phyloP scores from a whole-genome alignment of 35 echinoderm and acorn worm species.

The Apostichopus parvimensis region DNA sequence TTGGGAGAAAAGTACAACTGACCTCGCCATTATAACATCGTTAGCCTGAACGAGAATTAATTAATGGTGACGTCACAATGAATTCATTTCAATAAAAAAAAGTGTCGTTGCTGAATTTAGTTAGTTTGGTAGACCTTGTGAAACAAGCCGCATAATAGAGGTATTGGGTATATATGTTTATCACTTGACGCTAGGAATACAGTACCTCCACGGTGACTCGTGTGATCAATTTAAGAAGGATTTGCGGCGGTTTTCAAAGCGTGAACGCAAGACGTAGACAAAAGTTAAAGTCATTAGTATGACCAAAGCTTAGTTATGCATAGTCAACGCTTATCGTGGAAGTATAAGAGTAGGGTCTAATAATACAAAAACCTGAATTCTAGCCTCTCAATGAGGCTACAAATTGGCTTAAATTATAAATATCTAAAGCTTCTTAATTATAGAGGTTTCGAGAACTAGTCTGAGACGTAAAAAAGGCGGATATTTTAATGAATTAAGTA shows the following conservation, averaged over 20 bases:
- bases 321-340: too few relatives aligned
- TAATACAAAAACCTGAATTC: too few relatives aligned
- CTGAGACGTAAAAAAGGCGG: too few relatives aligned
- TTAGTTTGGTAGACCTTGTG: not conserved
- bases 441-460: too few relatives aligned
- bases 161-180: not conserved
- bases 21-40: slow-evolving; percentile 16
- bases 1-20: not conserved
- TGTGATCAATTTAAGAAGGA: not conserved
- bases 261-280: not conserved
- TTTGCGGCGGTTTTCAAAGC: not conserved
- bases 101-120: not conserved
- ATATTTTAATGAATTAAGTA: too few relatives aligned
- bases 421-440: too few relatives aligned
- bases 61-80: slow-evolving; percentile 35
- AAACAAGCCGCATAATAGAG: not conserved
- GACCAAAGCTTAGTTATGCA: too few relatives aligned
- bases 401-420: too few relatives aligned
- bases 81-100: slow-evolving; percentile 6
- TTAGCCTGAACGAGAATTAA: not conserved
- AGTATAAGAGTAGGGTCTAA: too few relatives aligned
- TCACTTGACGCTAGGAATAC: too few relatives aligned
- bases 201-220: not conserved
- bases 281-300: too few relatives aligned
- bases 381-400: too few relatives aligned